A percentile compares a stretch with the other conserved stretches of the same genome.
Conservation (phyloP, 2,113 vertebrate genomes). For the Artemisiospiza belli region DNA sequence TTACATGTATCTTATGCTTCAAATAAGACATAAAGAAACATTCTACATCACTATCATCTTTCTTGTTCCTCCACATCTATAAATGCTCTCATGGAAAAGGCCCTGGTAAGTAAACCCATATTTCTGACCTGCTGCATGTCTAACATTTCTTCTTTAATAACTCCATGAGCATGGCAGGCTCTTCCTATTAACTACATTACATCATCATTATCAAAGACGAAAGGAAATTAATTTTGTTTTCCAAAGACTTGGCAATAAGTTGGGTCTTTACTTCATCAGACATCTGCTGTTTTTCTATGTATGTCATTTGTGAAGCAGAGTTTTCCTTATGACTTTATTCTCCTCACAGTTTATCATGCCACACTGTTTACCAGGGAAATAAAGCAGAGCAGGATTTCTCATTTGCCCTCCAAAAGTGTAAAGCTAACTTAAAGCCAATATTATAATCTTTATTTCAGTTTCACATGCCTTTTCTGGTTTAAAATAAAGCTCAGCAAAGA, state of each 20-base stretch:
- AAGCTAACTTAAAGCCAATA: conserved; percentile 67
- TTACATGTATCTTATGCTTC: neutral
- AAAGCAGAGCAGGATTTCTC: conserved; percentile 53
- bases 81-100: conserved; percentile 23
- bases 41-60: neutral
- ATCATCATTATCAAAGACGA: conserved; percentile 84
- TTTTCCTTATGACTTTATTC: conserved; percentile 79
- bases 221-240: conserved; percentile 87
- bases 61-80: conserved; percentile 17
- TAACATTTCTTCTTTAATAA: conserved; percentile 77
- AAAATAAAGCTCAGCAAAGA: conserved; percentile 64
- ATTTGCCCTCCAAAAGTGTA: conserved; percentile 61
- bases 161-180: conserved; percentile 74
- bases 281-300: conserved; percentile 84
- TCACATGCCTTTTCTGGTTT: conserved; percentile 69
- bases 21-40: neutral
- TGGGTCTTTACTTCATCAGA: conserved; percentile 79
- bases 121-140: conserved; percentile 70
- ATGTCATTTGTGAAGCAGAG: conserved; percentile 77
- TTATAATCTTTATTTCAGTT: conserved; percentile 72
- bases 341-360: conserved; percentile 74
- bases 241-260: conserved; percentile 79
- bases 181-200: conserved; percentile 81
- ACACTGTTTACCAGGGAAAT: conserved; percentile 65
- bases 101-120: conserved; percentile 24